Evolutionary conservation across 2,888 invertebrate genomes (phyloP).

Genomic region (Busseola fusca): DNA sequence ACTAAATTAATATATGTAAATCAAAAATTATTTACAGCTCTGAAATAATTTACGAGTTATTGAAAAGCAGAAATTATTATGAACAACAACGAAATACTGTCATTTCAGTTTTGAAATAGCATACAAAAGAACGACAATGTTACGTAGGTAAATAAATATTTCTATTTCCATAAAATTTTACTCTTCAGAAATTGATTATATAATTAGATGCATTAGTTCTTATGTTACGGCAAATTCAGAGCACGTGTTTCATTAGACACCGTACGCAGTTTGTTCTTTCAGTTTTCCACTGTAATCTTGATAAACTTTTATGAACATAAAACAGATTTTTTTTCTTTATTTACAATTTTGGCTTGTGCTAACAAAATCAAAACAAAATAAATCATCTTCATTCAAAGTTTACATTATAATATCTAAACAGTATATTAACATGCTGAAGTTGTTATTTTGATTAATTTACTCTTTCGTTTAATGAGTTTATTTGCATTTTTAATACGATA

Average conservation of each 20-base stretch:
- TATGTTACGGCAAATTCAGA: constrained; percentile 55
- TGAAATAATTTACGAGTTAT: not conserved
- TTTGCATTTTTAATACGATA: constrained; percentile 50
- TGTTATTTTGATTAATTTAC: constrained; percentile 50
- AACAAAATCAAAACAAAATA: constrained; percentile 39
- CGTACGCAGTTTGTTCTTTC: constrained; percentile 38
- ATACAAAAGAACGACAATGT: not conserved
- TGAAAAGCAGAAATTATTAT: not conserved
- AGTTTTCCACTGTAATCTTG: constrained; percentile 41
- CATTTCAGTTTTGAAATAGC: not conserved
- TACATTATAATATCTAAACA: constrained; percentile 46
- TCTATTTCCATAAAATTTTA: constrained; percentile 10
- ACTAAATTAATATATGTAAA: not conserved
- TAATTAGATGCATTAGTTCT: constrained; percentile 62
- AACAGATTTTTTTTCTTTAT: constrained; percentile 26
- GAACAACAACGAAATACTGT: not conserved
- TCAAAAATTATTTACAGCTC: not conserved
- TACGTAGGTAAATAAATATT: not conserved
- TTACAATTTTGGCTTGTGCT: constrained; percentile 12
- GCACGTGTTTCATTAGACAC: constrained; percentile 60
- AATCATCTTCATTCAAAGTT: constrained; percentile 34
- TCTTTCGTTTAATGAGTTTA: constrained; percentile 42
- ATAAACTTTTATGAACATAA: constrained; percentile 43
- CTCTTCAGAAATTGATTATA: constrained; percentile 50
- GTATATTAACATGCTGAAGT: constrained; percentile 45